Evolutionary conservation across 2,888 invertebrate genomes (phyloP).

Genomic region (Baronia brevicornis): DNA sequence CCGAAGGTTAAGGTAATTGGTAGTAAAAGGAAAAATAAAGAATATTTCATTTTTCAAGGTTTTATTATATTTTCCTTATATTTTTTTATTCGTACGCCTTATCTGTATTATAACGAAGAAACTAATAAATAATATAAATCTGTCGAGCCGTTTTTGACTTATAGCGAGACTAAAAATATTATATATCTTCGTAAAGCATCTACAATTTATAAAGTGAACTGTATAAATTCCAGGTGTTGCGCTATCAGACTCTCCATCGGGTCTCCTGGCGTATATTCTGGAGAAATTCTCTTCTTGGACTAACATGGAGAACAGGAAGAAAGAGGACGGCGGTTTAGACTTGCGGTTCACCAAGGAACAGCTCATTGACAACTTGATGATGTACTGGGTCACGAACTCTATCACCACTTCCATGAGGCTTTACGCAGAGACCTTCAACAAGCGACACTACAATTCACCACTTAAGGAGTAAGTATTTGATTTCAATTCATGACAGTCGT

Average conservation of each 20-base stretch:
- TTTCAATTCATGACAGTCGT: constrained; percentile 61
- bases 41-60: too few species aligned
- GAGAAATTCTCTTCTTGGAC: constrained; percentile 92
- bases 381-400: constrained; percentile 86
- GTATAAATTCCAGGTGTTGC: constrained; percentile 48
- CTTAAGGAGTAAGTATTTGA: constrained; percentile 20
- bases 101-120: too few species aligned
- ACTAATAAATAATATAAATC: too few species aligned
- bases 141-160: too few species aligned
- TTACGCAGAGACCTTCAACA: constrained; percentile 78
- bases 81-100: too few species aligned
- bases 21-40: too few species aligned
- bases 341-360: constrained; percentile 81
- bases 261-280: constrained; percentile 87
- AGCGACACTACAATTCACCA: too few species aligned
- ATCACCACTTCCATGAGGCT: constrained; percentile 84
- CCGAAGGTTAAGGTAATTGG: too few species aligned
- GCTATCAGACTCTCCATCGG: constrained; percentile 84
- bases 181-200: too few species aligned
- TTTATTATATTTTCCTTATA: too few species aligned
- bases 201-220: too few species aligned
- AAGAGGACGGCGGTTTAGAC: constrained; percentile 80
- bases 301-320: constrained; percentile 48
- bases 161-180: too few species aligned
- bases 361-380: constrained; percentile 82